Conservation (phyloP, 2,113 vertebrate species). For the Atrichornis clamosus region DNA sequence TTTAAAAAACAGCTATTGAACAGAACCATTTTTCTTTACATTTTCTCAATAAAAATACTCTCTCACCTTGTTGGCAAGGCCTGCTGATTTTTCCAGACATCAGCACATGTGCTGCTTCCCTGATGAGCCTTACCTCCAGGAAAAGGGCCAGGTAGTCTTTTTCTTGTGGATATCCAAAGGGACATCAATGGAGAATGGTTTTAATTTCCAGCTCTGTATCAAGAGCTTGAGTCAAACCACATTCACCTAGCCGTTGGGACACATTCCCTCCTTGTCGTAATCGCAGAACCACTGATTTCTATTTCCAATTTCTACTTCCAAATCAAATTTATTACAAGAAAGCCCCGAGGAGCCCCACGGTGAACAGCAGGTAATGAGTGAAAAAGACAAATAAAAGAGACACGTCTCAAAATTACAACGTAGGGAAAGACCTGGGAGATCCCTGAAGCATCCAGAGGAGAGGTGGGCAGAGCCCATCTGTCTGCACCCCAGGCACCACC, state of each 20-base stretch:
- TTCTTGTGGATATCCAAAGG: neutral
- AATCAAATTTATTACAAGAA: conserved; percentile 46
- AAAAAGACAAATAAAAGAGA: conserved; percentile 10
- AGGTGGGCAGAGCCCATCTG: neutral
- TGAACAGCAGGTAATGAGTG: conserved; percentile 14
- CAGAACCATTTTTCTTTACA: neutral
- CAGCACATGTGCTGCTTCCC: neutral
- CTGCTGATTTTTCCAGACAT: neutral
- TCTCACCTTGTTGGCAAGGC: neutral
- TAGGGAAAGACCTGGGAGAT: neutral
- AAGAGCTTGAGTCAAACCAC: neutral
- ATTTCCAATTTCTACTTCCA: conserved; percentile 43
- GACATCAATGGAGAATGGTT: neutral
- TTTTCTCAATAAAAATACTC: neutral
- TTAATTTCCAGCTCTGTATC: conserved; percentile 16
- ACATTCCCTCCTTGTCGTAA: neutral
- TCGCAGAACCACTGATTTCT: neutral
- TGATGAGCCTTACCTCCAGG: neutral
- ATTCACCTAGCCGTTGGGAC: conserved; percentile 24
- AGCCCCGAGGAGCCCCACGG: neutral
- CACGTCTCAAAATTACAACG: neutral
- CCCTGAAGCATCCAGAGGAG: neutral
- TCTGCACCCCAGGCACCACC: neutral
- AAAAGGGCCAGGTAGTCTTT: neutral
- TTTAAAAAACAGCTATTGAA: neutral